phyloP scores from a whole-genome alignment of 2,113 vertebrate genomes.

The Lanius collurio region DNA sequence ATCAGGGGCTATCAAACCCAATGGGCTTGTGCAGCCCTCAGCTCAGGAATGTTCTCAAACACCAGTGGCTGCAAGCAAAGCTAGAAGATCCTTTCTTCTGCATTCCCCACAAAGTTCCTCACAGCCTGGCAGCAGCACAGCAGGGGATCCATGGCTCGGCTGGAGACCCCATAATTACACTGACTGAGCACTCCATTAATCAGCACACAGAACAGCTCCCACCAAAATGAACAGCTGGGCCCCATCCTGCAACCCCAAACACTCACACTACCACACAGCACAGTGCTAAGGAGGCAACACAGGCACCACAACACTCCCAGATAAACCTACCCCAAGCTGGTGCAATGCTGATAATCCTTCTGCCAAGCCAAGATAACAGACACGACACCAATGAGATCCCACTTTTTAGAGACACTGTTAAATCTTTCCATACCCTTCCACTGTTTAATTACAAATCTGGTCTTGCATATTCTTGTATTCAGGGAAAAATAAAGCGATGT shows the following conservation, averaged over 20 bases:
- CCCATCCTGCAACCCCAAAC: background rate
- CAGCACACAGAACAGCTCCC: background rate
- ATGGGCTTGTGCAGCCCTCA: background rate
- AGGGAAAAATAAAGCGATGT: background rate
- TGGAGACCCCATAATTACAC: background rate
- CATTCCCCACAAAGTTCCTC: background rate
- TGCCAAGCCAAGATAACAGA: conserved; percentile 2
- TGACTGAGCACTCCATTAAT: background rate
- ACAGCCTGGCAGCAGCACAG: background rate
- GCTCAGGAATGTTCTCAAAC: background rate
- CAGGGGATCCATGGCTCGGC: background rate
- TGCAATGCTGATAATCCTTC: background rate
- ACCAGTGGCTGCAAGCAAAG: background rate
- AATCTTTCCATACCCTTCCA: background rate
- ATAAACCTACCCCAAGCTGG: background rate
- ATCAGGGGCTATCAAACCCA: background rate
- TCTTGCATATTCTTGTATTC: background rate
- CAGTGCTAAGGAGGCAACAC: background rate
- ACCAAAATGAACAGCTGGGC: background rate
- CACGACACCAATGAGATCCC: fast-evolving
- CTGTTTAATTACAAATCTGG: background rate
- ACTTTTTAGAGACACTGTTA: background rate
- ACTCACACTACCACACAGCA: fast-evolving
- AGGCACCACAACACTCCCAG: background rate
- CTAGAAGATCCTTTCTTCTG: background rate